Evolutionary conservation across 2,113 vertebrate species (phyloP), one percentile per base, ranked within the genome.

Genomic region (Nyctereutes procyonoides): DNA sequence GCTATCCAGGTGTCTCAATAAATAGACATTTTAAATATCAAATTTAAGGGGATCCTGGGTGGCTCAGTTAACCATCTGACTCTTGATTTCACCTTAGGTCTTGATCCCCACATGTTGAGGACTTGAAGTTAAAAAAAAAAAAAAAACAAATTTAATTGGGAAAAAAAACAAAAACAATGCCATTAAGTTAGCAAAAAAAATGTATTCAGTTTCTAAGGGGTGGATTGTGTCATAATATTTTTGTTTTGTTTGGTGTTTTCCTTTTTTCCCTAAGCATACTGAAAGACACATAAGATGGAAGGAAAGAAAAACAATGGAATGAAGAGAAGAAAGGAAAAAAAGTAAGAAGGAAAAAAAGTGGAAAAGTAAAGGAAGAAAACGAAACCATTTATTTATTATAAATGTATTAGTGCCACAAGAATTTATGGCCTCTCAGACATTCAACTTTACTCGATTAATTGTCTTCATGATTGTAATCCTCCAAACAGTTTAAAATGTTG

Each of bases 401-500:
- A 97, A 73, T 89, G 30, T 51, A 38, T 63, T 65, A 71, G 28
- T 48, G 51, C n/a, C 48, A 16, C 17, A 67, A 96, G 26, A 89
- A 92, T 86, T 94, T 48, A 87, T 81, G 43, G 17, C 7, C 14
- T 32, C 24, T 92, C 20, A 82, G 77, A 88, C 26, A 76, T 74
- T 89, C 43, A 55, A 10, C 62, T 35, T 87, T 69, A 65, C 19
- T 92, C 74, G 55, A 86, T 90, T 97, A 91, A 74, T 93, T 81
- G 77, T 87, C 58, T 65, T 76, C 43, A 55, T 76, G 69, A 77
- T n/a, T 32, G 10, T 13, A 69, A 17, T 79, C 32, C 22, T 92
- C 35, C 17, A 90, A 90, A 92, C 48, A 97, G 48, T 81, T 94
- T 73, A 38, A 88, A 85, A 76, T 53, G 30, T 93, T 91, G 60